Evolutionary conservation across 2,113 vertebrate genomes (phyloP).

Genomic region (Semnornis frantzii): DNA sequence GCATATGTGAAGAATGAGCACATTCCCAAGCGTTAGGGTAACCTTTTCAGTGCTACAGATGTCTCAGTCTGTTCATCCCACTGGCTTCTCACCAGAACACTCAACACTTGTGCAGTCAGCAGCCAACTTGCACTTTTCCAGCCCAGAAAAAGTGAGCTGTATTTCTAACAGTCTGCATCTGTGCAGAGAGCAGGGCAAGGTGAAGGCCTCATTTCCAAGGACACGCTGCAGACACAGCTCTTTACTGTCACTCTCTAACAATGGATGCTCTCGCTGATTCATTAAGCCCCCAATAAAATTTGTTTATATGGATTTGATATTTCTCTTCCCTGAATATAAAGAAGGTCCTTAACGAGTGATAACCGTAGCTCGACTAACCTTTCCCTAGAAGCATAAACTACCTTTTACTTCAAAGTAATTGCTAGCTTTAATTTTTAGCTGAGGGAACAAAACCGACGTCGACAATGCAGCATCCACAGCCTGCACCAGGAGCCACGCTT

Average conservation of each 20-base stretch:
- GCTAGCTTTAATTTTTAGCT: background rate
- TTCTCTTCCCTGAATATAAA: conserved; percentile 63
- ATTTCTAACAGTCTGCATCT: background rate
- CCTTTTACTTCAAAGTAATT: conserved; percentile 25
- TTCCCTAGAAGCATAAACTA: conserved; percentile 42
- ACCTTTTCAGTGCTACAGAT: background rate
- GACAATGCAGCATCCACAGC: background rate
- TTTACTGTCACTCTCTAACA: conserved; percentile 19
- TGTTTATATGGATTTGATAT: conserved; percentile 70
- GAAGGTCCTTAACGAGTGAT: conserved; percentile 39
- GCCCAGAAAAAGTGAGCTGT: background rate
- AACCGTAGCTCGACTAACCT: conserved; percentile 25
- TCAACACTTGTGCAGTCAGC: background rate
- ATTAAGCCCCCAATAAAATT: conserved; percentile 60
- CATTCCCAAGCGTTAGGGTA: background rate
- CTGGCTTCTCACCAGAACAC: background rate
- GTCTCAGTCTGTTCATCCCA: rapidly evolving
- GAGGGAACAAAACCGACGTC: background rate
- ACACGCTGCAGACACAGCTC: background rate
- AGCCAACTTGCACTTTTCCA: background rate
- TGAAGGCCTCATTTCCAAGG: conserved; percentile 39
- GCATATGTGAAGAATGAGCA: background rate
- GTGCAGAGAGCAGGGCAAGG: background rate
- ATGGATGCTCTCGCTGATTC: background rate
- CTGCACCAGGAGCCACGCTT: background rate